Conservation (phyloP, 2,797 vertebrate species). For the Sitta carolinensis region DNA sequence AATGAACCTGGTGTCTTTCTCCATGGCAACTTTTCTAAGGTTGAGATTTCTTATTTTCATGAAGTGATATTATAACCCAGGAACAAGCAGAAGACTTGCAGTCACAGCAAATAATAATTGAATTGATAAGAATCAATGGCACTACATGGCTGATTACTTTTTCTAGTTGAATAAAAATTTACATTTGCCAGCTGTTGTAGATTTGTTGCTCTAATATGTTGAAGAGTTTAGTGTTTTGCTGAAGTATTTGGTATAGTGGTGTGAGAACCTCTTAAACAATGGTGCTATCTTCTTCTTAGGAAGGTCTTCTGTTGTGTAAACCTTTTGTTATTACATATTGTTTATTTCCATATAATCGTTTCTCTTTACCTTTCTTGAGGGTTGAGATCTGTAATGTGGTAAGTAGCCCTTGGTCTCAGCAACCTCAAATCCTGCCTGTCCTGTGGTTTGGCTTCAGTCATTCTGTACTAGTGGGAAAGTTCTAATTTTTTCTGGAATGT, state of each 20-base stretch:
- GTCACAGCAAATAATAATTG: neutral
- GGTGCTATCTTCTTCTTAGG: neutral
- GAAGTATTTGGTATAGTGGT: neutral
- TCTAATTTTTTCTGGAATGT: neutral
- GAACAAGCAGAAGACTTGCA: neutral
- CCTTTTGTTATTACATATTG: neutral
- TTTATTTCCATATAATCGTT: neutral
- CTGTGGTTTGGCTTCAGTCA: neutral
- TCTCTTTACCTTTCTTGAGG: neutral
- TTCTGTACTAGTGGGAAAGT: neutral
- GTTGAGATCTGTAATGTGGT: neutral
- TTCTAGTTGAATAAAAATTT: neutral
- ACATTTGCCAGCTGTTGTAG: neutral
- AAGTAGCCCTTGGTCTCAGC: neutral
- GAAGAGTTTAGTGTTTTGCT: neutral
- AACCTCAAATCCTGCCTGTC: neutral
- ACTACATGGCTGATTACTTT: neutral
- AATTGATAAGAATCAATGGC: neutral
- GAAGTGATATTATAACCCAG: neutral
- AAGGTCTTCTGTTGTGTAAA: neutral
- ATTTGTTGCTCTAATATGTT: neutral
- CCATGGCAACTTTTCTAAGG: neutral
- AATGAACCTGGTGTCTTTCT: neutral
- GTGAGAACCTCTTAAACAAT: neutral
- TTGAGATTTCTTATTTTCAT: neutral